A percentile compares a stretch with the other conserved stretches of the same genome.
phyloP scores from a whole-genome alignment of 2,888 invertebrate genomes.

The Scaptomyza reducta region DNA sequence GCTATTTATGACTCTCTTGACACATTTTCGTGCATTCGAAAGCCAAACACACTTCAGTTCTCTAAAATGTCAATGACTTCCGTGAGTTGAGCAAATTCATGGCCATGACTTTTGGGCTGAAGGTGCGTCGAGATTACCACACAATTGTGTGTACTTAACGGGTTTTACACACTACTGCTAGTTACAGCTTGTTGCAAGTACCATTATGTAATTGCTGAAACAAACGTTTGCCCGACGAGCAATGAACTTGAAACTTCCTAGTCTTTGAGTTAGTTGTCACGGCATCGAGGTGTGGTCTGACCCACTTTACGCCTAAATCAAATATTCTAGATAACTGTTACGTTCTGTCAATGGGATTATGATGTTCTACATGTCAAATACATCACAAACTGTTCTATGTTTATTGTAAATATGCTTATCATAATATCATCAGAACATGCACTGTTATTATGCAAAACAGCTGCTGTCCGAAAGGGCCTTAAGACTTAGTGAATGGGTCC shows the following conservation, averaged over 20 bases:
- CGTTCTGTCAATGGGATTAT: slow-evolving; percentile 20
- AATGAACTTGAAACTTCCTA: slow-evolving; percentile 49
- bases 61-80: slow-evolving; percentile 50
- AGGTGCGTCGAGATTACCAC: slow-evolving; percentile 38
- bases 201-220: slow-evolving; percentile 62
- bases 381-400: background rate
- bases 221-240: slow-evolving; percentile 29
- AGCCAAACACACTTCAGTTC: slow-evolving; percentile 24
- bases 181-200: slow-evolving; percentile 17
- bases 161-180: slow-evolving; percentile 66
- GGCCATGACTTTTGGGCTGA: slow-evolving; percentile 47
- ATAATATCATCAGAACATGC: slow-evolving; percentile 12
- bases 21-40: slow-evolving; percentile 27
- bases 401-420: slow-evolving; percentile 35
- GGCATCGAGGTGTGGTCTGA: slow-evolving; percentile 15
- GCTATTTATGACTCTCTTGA: slow-evolving; percentile 48
- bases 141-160: slow-evolving; percentile 53
- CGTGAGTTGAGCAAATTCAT: slow-evolving; percentile 15
- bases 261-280: background rate
- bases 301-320: slow-evolving; percentile 29
- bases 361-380: slow-evolving; percentile 26
- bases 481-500: slow-evolving; percentile 44
- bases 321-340: slow-evolving; percentile 54
- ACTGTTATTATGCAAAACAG: slow-evolving; percentile 62
- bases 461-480: slow-evolving; percentile 6